Conservation (phyloP, 2,888 invertebrate genomes). For the Caenorhabditis japonica region DNA sequence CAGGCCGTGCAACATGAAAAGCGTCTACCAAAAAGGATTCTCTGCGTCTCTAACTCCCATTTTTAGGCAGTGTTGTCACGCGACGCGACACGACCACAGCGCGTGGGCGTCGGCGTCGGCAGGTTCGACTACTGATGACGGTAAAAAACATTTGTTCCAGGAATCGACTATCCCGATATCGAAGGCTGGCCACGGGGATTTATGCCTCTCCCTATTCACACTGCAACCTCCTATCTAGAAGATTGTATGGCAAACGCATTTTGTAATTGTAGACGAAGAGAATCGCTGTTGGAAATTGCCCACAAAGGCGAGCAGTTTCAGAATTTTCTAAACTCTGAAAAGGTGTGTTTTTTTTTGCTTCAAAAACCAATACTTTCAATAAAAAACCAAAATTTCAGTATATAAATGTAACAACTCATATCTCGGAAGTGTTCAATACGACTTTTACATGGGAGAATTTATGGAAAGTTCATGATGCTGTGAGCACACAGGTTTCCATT, state of each 20-base stretch:
- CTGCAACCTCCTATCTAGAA: neutral
- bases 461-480: constrained; percentile 35
- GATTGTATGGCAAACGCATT: constrained; percentile 37
- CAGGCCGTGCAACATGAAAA: too few relatives aligned
- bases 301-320: constrained; percentile 28
- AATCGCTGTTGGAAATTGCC: constrained; percentile 28
- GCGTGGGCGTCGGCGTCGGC: constrained; percentile 75
- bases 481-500: constrained; percentile 19
- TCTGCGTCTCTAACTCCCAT: too few relatives aligned
- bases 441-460: constrained; percentile 35
- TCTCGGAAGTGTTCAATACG: constrained; percentile 22
- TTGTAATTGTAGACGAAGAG: constrained; percentile 19
- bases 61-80: too few relatives aligned
- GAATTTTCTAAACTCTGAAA: constrained; percentile 13
- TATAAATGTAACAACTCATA: neutral
- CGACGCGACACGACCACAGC: too few relatives aligned
- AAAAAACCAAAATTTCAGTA: constrained; percentile 10
- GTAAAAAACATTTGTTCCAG: constrained; percentile 16
- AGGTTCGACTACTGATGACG: constrained; percentile 49
- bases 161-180: constrained; percentile 41
- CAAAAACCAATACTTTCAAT: neutral
- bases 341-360: neutral
- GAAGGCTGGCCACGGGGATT: constrained; percentile 49
- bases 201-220: constrained; percentile 45
- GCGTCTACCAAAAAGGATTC: too few relatives aligned